Percentiles rank a stretch among this genome's conserved stretches.
These are phyloP conservation scores for Enteromius trimaculatus DNA, from an alignment of 2,797 vertebrate species.

Conservation along the genomic window DNA sequence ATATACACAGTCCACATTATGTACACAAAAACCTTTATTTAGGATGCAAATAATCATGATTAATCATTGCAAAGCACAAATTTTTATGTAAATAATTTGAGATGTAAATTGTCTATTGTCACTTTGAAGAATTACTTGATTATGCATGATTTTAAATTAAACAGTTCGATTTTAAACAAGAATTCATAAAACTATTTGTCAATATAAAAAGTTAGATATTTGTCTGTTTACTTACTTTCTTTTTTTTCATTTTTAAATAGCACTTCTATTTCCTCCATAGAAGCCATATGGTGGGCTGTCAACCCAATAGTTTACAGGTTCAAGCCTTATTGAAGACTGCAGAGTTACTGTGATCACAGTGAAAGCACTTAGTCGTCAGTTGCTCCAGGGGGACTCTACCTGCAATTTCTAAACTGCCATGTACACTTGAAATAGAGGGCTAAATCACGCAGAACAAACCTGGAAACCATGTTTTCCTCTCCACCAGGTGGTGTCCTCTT, in stretches of 20 bases:
- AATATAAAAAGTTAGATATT: not conserved
- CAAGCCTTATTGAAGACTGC: not conserved
- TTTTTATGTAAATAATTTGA: not conserved
- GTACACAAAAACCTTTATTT: too few species aligned
- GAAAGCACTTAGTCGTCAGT: not conserved
- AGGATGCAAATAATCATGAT: too few species aligned
- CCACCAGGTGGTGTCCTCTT: slow-evolving; percentile 99
- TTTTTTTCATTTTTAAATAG: not conserved
- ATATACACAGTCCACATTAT: too few species aligned
- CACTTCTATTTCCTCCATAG: not conserved
- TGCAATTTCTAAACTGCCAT: slow-evolving; percentile 2
- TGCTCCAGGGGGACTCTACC: not conserved
- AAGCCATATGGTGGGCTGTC: not conserved
- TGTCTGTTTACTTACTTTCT: not conserved
- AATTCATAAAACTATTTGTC: not conserved
- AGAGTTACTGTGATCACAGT: not conserved
- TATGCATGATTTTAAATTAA: not conserved
- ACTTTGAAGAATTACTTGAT: not conserved
- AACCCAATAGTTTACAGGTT: not conserved
- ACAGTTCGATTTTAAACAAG: not conserved
- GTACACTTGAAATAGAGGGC: not conserved
- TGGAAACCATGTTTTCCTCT: slow-evolving; percentile 98
- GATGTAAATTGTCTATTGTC: not conserved
- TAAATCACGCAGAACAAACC: slow-evolving; percentile 72
- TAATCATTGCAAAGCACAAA: too few species aligned